A percentile compares a stretch with the other conserved stretches of the same genome.
These are phyloP conservation scores for Pseudomyrmex flavicornis DNA, from an alignment of 1,140 invertebrate species.

Conservation along the genomic window DNA sequence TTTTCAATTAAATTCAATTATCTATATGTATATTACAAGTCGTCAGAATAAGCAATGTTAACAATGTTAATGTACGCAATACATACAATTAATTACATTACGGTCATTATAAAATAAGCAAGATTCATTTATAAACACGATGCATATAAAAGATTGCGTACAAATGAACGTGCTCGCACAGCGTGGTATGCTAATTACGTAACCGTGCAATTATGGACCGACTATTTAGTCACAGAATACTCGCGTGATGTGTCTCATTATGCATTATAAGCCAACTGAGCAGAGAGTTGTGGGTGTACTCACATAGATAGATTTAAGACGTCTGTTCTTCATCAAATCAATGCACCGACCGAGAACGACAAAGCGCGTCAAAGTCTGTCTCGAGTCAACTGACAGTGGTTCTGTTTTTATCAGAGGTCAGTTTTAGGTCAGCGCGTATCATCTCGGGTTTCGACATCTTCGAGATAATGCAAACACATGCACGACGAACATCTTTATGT, in stretches of 20 bases:
- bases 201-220: neutral
- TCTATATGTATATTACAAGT: neutral
- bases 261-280: too few relatives aligned
- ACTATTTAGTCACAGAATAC: conserved; percentile 23
- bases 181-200: neutral
- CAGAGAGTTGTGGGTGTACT: conserved; percentile 1
- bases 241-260: neutral
- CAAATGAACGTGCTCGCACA: neutral
- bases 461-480: conserved; percentile 47
- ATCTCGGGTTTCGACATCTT: neutral
- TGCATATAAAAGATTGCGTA: neutral
- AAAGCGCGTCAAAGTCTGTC: neutral
- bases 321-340: neutral
- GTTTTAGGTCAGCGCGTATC: conserved; percentile 65
- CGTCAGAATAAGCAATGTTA: neutral
- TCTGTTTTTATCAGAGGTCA: conserved; percentile 56
- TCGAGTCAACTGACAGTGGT: neutral
- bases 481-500: conserved; percentile 42
- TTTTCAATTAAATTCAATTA: too few relatives aligned
- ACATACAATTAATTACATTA: neutral
- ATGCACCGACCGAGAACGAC: neutral
- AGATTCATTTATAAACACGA: conserved; percentile 10
- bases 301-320: neutral
- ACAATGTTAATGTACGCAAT: conserved; percentile 7
- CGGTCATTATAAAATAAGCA: neutral